Percentiles rank a stretch among this genome's conserved stretches.
These are phyloP conservation scores for Cladorhizidae sp. DNA, from an alignment of 37 sponge, comb jelly and placozoan species.

Conservation along the genomic window DNA sequence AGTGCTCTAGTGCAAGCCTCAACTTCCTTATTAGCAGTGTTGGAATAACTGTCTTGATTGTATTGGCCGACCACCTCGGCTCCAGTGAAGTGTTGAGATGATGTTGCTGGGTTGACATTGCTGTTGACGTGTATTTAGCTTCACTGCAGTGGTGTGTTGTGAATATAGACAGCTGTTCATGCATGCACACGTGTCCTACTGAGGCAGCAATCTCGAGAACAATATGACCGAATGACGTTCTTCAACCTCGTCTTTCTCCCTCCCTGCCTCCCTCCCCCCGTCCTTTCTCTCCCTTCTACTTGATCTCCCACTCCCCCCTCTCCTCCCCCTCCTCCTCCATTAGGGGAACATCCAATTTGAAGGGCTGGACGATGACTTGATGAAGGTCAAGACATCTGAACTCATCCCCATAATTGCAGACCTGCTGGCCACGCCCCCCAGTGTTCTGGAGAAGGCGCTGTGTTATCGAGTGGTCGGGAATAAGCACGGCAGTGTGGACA, in stretches of 20 bases:
- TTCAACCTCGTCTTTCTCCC: background rate
- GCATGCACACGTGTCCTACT: too few species aligned
- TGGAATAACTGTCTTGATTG: too few species aligned
- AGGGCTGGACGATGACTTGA: slow-evolving; percentile 9
- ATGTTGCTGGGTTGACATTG: too few species aligned
- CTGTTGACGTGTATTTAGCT: too few species aligned
- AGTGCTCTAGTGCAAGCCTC: too few species aligned
- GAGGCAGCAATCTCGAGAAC: too few species aligned
- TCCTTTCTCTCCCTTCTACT: background rate
- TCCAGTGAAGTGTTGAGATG: too few species aligned
- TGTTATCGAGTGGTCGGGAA: slow-evolving; percentile 46
- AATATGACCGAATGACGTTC: too few species aligned
- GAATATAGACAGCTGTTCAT: too few species aligned
- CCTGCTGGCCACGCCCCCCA: slow-evolving; percentile 31
- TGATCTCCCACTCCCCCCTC: background rate
- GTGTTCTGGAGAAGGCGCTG: slow-evolving; percentile 41
- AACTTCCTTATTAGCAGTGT: too few species aligned
- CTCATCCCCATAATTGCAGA: slow-evolving; percentile 18
- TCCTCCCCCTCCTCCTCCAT: background rate
- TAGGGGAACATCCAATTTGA: slow-evolving; percentile 50
- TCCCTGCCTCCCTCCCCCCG: background rate
- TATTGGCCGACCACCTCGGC: too few species aligned
- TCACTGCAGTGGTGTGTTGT: too few species aligned
- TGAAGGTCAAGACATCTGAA: background rate
- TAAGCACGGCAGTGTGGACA: slow-evolving; percentile 42